Conservation (phyloP, 2,113 vertebrate species). For the Rhinolophus ferrumequinum region DNA sequence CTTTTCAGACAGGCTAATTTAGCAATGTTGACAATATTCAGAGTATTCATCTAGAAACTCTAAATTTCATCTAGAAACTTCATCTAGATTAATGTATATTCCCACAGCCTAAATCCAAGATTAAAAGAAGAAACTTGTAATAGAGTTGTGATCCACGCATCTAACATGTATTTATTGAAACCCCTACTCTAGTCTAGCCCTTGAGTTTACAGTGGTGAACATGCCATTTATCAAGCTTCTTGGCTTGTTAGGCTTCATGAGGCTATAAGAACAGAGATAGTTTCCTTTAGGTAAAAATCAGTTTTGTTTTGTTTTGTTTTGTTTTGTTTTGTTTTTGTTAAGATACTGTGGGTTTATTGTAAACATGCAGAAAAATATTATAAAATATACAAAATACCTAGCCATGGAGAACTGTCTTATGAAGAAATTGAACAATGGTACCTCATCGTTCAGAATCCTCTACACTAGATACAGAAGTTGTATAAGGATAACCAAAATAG, state of each 20-base stretch:
- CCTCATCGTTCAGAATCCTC: background rate
- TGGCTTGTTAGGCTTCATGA: background rate
- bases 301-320: background rate
- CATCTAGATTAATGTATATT: constrained; percentile 19
- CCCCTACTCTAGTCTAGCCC: background rate
- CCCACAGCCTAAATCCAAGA: background rate
- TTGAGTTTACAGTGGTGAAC: background rate
- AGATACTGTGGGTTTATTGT: background rate
- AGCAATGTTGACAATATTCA: constrained; percentile 52
- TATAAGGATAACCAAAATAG: background rate
- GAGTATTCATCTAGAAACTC: too few relatives aligned
- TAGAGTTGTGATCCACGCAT: background rate
- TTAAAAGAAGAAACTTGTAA: constrained; percentile 6
- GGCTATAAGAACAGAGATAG: background rate
- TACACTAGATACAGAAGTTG: background rate
- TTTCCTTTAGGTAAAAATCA: background rate
- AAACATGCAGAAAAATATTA: constrained; percentile 44
- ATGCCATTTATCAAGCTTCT: background rate
- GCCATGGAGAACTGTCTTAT: background rate
- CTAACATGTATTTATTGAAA: background rate
- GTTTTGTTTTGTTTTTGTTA: too few relatives aligned
- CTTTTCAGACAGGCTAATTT: constrained; percentile 66
- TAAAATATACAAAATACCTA: background rate
- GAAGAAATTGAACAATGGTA: background rate
- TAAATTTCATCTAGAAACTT: too few relatives aligned